These are phyloP conservation scores for Dendrolimus pini DNA, from an alignment of 2,888 invertebrate species.

Conservation along the genomic window DNA sequence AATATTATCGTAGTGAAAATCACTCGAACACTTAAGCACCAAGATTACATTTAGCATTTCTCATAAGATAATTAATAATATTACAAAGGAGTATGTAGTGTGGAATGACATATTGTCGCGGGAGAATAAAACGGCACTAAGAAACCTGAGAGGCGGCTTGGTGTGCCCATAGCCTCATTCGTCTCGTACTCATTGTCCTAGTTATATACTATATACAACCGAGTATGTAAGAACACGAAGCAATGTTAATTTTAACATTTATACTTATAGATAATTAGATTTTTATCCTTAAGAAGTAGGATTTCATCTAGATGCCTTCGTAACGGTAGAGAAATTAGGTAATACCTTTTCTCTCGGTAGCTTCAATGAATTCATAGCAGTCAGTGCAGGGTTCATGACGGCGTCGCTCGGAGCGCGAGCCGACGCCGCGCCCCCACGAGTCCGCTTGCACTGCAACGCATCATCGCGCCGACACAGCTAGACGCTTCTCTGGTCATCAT, in stretches of 20 bases:
- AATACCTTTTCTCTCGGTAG: conserved; percentile 69
- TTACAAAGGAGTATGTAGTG: conserved; percentile 15
- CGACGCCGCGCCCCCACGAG: conserved; percentile 15
- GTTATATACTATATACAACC: conserved; percentile 22
- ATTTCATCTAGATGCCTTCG: conserved; percentile 76
- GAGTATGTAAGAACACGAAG: conserved; percentile 60
- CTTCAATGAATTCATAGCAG: conserved; percentile 55
- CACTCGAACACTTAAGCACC: conserved; percentile 62
- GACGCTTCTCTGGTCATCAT: conserved; percentile 47
- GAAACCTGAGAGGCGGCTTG: conserved; percentile 14
- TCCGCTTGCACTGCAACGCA: conserved; percentile 17
- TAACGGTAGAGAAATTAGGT: conserved; percentile 71
- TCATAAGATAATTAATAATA: conserved; percentile 30
- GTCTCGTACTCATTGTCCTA: conserved; percentile 24
- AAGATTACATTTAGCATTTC: conserved; percentile 53
- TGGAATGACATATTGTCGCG: conserved; percentile 28
- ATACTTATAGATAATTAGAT: conserved; percentile 65
- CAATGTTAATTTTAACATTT: conserved; percentile 74
- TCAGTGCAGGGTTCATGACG: conserved; percentile 6
- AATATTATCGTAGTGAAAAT: conserved; percentile 41
- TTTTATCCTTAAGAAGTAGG: conserved; percentile 74
- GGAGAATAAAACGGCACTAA: conserved; percentile 59
- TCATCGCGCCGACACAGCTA: conserved; percentile 55
- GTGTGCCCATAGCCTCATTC: conserved; percentile 21
- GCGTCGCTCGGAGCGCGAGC: conserved; percentile 28